These are phyloP conservation scores for Theropithecus gelada DNA, from an alignment of 2,113 vertebrate species.

Conservation along the genomic window DNA sequence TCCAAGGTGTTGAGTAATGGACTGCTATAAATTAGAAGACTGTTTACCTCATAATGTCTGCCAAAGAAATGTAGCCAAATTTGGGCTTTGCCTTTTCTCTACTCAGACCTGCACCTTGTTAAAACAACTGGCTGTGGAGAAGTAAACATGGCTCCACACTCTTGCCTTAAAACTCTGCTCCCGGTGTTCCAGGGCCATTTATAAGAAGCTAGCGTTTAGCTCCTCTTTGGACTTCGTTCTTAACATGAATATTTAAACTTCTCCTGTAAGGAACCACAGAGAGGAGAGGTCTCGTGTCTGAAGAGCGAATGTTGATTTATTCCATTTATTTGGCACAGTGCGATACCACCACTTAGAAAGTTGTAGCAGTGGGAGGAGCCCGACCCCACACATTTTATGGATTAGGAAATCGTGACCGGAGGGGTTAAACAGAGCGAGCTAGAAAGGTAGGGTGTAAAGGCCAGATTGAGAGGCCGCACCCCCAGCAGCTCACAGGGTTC, in stretches of 20 bases:
- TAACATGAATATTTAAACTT: background rate
- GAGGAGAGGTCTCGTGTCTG: background rate
- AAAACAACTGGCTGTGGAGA: background rate
- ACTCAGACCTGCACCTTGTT: slow-evolving; percentile 7
- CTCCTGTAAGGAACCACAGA: background rate
- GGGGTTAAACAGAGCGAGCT: background rate
- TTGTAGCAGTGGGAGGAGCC: background rate
- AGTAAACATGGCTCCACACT: background rate
- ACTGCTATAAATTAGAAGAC: slow-evolving; percentile 76
- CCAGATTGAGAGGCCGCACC: background rate
- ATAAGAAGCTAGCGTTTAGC: background rate
- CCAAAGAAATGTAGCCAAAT: slow-evolving; percentile 44
- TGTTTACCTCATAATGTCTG: slow-evolving; percentile 57
- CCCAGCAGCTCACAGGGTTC: accelerated
- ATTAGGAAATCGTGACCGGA: background rate
- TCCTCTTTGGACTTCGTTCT: background rate
- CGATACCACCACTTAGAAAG: background rate
- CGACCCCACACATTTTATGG: background rate
- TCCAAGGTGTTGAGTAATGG: slow-evolving; percentile 68
- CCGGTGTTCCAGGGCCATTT: background rate
- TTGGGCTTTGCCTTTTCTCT: background rate
- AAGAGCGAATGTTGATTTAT: background rate
- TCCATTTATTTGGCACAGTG: background rate
- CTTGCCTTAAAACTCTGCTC: background rate
- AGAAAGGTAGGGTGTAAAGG: background rate